These are phyloP conservation scores for Cecropterus lyciades DNA, from an alignment of 1,140 invertebrate genomes.

Conservation along the genomic window DNA sequence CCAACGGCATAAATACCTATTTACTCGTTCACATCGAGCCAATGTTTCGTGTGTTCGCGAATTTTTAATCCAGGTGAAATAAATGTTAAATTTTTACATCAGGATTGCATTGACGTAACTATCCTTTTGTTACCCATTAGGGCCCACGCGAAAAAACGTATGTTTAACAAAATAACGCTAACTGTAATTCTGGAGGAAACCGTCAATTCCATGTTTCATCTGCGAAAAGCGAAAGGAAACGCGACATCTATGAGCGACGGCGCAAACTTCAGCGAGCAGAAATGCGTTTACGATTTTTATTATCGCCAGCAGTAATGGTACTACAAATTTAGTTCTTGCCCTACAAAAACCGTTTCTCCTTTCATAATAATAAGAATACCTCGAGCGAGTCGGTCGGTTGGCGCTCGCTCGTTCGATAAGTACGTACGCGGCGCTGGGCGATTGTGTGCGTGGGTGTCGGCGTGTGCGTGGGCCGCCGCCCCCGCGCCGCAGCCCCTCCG, in stretches of 20 bases:
- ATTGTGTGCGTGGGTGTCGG: constrained; percentile 55
- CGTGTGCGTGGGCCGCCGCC: constrained; percentile 54
- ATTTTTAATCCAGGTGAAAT: constrained; percentile 27
- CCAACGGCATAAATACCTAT: constrained; percentile 27
- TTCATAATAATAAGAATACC: constrained; percentile 84
- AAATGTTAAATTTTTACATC: constrained; percentile 16
- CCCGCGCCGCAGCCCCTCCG: constrained; percentile 43
- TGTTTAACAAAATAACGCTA: constrained; percentile 32
- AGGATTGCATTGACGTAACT: constrained; percentile 6
- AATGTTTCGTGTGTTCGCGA: constrained; percentile 10
- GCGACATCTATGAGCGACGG: constrained; percentile 79
- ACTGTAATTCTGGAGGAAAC: constrained; percentile 46
- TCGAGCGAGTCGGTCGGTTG: constrained; percentile 76
- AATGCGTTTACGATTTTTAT: constrained; percentile 82
- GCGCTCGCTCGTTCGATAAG: constrained; percentile 67
- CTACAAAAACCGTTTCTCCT: constrained; percentile 84
- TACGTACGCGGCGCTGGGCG: constrained; percentile 55
- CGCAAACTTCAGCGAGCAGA: constrained; percentile 78
- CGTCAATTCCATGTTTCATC: constrained; percentile 45
- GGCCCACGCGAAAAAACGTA: not conserved
- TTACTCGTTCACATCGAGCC: not conserved
- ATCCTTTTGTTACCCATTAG: constrained; percentile 16
- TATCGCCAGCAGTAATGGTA: constrained; percentile 76
- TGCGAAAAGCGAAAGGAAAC: constrained; percentile 55
- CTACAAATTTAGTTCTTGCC: constrained; percentile 84